These are phyloP conservation scores for Clupea harengus DNA, from an alignment of 2,113 vertebrate species.

Conservation along the genomic window DNA sequence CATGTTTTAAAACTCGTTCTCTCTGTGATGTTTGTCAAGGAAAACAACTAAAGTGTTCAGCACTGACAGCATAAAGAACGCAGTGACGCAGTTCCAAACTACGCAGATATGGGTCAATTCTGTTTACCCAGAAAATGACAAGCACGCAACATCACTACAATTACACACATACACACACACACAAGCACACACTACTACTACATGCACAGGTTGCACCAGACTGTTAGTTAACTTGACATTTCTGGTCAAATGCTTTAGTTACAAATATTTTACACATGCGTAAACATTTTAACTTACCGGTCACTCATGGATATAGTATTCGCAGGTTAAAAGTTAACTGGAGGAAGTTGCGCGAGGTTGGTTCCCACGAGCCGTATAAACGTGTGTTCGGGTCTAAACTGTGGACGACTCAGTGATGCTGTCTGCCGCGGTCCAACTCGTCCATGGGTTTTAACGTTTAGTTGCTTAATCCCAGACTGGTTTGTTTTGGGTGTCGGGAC, in stretches of 20 bases:
- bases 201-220: no score
- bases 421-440: neutral
- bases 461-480: constrained; percentile 31
- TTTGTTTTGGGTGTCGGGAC: constrained; percentile 54
- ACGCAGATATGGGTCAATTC: neutral
- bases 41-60: neutral
- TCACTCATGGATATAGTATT: neutral
- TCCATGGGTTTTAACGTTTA: constrained; percentile 25
- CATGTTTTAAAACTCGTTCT: neutral
- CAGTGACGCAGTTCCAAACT: neutral
- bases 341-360: neutral
- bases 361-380: neutral
- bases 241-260: neutral
- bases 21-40: neutral
- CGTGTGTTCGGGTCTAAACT: neutral
- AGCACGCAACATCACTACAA: no score
- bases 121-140: neutral
- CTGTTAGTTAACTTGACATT: neutral
- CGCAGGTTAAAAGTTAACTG: neutral
- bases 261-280: neutral
- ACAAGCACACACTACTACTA: no score
- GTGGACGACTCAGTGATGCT: neutral
- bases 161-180: no score
- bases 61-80: neutral
- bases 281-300: neutral